phyloP scores from a whole-genome alignment of 37 sponge, comb jelly and placozoan genomes.

The Theonella swinhoei region DNA sequence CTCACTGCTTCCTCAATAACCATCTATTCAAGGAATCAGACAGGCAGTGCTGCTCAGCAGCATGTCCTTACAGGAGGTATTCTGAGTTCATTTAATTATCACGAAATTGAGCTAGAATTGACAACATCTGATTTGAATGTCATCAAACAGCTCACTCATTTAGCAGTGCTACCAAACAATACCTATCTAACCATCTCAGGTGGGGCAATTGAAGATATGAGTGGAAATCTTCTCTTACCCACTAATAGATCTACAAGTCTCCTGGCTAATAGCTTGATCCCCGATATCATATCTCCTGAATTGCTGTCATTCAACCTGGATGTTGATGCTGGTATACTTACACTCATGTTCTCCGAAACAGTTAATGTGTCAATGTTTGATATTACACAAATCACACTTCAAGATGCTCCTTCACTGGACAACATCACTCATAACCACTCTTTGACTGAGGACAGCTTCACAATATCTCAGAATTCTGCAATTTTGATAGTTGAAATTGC shows the following conservation, averaged over 20 bases:
- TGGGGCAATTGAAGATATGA: constrained; percentile 77
- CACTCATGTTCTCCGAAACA: constrained; percentile 87
- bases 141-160: constrained; percentile 48
- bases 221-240: constrained; percentile 53
- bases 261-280: constrained; percentile 18
- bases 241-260: constrained; percentile 9
- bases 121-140: constrained; percentile 64
- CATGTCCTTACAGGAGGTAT: constrained; percentile 69
- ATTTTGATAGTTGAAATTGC: constrained; percentile 35
- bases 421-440: background rate
- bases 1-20: constrained; percentile 37
- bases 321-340: constrained; percentile 68
- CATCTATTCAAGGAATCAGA: constrained; percentile 22
- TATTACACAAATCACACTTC: constrained; percentile 65
- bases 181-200: constrained; percentile 57
- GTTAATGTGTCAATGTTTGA: constrained; percentile 55
- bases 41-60: background rate
- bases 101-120: constrained; percentile 57
- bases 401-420: constrained; percentile 20
- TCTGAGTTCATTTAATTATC: constrained; percentile 27
- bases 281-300: constrained; percentile 54
- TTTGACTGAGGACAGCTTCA: constrained; percentile 37
- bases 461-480: constrained; percentile 27
- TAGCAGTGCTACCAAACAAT: constrained; percentile 51
- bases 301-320: constrained; percentile 66